Conservation (phyloP, 1,140 invertebrate species). For the Caenorhabditis latens region DNA sequence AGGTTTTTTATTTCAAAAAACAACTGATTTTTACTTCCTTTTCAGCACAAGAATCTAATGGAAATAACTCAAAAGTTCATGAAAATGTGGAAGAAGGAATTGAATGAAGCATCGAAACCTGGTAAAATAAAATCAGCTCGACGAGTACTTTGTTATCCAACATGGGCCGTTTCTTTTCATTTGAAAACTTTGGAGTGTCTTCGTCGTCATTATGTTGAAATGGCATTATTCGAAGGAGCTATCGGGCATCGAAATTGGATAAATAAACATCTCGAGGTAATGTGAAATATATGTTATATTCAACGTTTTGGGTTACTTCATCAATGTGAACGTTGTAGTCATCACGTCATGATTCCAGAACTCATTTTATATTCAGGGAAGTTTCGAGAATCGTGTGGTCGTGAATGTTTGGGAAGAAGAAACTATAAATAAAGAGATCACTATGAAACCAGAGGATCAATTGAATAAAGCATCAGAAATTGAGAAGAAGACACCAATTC, state of each 20-base stretch:
- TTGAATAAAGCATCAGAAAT: not conserved
- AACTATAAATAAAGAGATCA: not conserved
- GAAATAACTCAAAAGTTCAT: constrained; percentile 4
- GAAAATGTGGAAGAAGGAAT: constrained; percentile 1
- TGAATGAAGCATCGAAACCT: not conserved
- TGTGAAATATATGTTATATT: too few relatives aligned
- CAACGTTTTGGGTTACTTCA: too few relatives aligned
- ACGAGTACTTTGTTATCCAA: constrained; percentile 12
- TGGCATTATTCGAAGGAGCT: not conserved
- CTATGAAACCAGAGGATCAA: not conserved
- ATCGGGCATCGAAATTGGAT: not conserved
- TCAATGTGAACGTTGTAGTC: too few relatives aligned
- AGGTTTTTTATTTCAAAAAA: not conserved
- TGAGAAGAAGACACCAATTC: constrained; percentile 7
- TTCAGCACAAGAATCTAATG: constrained; percentile 27
- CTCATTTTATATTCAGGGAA: not conserved
- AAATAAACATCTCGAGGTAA: not conserved
- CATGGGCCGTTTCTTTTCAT: constrained; percentile 22
- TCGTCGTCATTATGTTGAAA: constrained; percentile 11
- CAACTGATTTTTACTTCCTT: too few relatives aligned
- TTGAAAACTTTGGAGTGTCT: constrained; percentile 42
- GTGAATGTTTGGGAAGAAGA: constrained; percentile 22
- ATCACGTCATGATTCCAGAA: too few relatives aligned
- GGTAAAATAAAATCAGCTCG: constrained; percentile 7
- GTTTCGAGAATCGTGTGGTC: not conserved